A percentile compares a stretch with the other conserved stretches of the same genome.
Evolutionary conservation across 2,888 invertebrate genomes (phyloP).

Genomic region (Xylocampa areola): DNA sequence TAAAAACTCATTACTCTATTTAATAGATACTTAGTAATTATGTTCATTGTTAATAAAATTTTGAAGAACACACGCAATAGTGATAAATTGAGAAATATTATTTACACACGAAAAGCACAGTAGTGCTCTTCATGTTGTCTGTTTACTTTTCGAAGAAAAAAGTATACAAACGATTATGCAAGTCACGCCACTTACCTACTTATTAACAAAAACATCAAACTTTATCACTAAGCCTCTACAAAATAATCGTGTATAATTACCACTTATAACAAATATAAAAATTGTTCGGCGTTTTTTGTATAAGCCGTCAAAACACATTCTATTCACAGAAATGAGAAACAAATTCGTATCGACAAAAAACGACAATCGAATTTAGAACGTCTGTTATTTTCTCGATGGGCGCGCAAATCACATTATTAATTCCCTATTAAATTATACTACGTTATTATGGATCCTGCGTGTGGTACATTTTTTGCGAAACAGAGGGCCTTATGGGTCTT

Average conservation of each 20-base stretch:
- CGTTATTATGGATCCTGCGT: conserved; percentile 82
- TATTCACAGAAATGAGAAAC: conserved; percentile 66
- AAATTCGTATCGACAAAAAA: conserved; percentile 50
- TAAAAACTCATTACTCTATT: background rate
- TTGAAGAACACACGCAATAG: conserved; percentile 24
- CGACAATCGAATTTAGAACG: conserved; percentile 65
- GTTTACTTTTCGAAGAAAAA: conserved; percentile 43
- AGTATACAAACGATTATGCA: conserved; percentile 39
- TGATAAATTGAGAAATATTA: conserved; percentile 28
- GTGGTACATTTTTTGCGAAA: conserved; percentile 85
- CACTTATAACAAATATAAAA: conserved; percentile 24
- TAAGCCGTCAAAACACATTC: conserved; percentile 40
- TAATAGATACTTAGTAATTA: no score
- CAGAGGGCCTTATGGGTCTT: conserved; percentile 77
- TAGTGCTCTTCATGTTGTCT: conserved; percentile 34
- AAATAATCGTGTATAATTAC: conserved; percentile 54
- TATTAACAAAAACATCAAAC: conserved; percentile 59
- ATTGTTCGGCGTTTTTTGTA: conserved; percentile 16
- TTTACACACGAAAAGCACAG: conserved; percentile 35
- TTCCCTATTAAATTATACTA: conserved; percentile 80
- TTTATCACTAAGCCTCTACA: conserved; percentile 52
- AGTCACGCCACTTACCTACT: conserved; percentile 61
- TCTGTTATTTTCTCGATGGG: conserved; percentile 72
- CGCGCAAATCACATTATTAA: conserved; percentile 79
- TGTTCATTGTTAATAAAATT: conserved; percentile 5